phyloP scores from a whole-genome alignment of 2,797 vertebrate species.

The Corythornis leucogaster region DNA sequence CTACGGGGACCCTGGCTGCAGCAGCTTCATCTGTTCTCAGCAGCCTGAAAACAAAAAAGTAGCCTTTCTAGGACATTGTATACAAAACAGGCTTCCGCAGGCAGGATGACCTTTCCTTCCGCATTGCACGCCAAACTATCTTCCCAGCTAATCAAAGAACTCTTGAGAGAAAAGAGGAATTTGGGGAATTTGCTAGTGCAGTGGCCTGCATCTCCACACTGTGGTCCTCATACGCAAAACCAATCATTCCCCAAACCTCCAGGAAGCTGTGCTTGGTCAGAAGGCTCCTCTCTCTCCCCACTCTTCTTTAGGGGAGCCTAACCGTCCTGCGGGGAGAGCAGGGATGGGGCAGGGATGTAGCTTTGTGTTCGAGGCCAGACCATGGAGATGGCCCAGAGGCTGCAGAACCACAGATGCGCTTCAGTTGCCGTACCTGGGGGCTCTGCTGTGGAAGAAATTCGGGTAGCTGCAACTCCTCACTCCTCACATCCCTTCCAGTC shows the following conservation, averaged over 20 bases:
- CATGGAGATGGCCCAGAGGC: background rate
- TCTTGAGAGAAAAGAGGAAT: conserved; percentile 73
- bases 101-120: conserved; percentile 72
- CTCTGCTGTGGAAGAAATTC: background rate
- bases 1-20: background rate
- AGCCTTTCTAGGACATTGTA: conserved; percentile 69
- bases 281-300: background rate
- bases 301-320: background rate
- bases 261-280: background rate
- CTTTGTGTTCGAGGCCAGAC: background rate
- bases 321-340: fast-evolving
- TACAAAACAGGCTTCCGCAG: conserved; percentile 51
- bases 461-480: background rate
- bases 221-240: conserved; percentile 43
- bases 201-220: conserved; percentile 24
- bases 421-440: background rate
- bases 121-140: conserved; percentile 63
- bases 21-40: conserved; percentile 16
- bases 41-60: conserved; percentile 28
- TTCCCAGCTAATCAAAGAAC: conserved; percentile 76
- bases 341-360: background rate
- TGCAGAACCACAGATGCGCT: background rate
- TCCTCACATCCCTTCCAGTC: background rate
- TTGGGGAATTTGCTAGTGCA: conserved; percentile 63
- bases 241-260: background rate